Conservation (phyloP, 2,113 vertebrate genomes). For the Nesoenas mayeri region DNA sequence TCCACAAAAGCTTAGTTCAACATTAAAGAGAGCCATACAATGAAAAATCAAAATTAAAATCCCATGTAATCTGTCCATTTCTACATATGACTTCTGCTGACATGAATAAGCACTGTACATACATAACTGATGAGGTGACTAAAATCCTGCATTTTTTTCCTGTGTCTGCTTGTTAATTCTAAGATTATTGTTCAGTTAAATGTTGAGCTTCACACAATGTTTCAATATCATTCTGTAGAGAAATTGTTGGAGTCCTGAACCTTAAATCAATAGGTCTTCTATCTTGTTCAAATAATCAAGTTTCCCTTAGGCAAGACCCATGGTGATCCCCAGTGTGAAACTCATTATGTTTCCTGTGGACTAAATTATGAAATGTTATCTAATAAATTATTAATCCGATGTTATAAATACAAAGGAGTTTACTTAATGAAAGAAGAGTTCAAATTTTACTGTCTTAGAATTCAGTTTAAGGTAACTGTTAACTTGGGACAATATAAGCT, state of each 20-base stretch:
- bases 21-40: background rate
- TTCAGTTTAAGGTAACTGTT: background rate
- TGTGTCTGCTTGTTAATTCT: slow-evolving; percentile 31
- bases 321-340: background rate
- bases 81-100: background rate
- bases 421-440: background rate
- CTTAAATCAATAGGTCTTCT: slow-evolving; percentile 39
- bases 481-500: background rate
- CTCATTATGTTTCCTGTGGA: slow-evolving; percentile 18
- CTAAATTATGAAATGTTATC: slow-evolving; percentile 21
- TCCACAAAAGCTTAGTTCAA: background rate
- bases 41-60: background rate
- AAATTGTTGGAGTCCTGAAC: background rate
- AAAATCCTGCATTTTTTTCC: background rate
- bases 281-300: slow-evolving; percentile 12
- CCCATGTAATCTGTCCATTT: background rate
- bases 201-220: background rate
- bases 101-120: background rate
- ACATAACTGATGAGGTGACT: background rate
- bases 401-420: background rate
- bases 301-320: background rate
- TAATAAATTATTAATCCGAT: background rate
- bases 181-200: slow-evolving; percentile 33
- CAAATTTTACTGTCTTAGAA: background rate
- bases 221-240: background rate